Evolutionary conservation across 2,888 invertebrate species (phyloP).

Genomic region (Marasmarcha lunaedactyla): DNA sequence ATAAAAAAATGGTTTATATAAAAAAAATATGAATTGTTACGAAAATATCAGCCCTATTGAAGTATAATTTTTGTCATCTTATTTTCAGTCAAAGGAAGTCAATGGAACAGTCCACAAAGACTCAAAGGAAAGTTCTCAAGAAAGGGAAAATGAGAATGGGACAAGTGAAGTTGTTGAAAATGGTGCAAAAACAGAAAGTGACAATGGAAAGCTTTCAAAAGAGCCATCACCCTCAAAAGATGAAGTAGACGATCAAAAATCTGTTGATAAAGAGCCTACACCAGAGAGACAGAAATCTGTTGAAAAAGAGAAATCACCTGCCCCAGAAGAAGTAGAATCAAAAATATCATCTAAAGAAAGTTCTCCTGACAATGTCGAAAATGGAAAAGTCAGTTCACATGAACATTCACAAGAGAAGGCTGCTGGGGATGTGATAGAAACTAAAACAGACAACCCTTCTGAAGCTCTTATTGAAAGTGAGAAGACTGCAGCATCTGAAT

Average conservation of each 20-base stretch:
- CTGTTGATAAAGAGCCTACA: conserved; percentile 30
- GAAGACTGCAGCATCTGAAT: conserved; percentile 44
- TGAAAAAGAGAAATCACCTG: conserved; percentile 31
- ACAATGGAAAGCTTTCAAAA: conserved; percentile 19
- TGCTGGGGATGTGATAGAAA: conserved; percentile 20
- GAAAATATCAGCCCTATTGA: too few relatives aligned
- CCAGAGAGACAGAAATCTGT: conserved; percentile 33
- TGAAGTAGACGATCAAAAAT: conserved; percentile 24
- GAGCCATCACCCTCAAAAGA: conserved; percentile 28
- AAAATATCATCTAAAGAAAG: conserved; percentile 37
- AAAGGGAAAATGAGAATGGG: conserved; percentile 28
- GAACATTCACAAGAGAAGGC: conserved; percentile 53
- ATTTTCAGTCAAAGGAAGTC: conserved; percentile 17
- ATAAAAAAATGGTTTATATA: too few relatives aligned
- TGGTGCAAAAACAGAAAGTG: not conserved
- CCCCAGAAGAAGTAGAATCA: conserved; percentile 29
- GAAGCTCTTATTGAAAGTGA: conserved; percentile 57
- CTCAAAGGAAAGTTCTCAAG: conserved; percentile 40
- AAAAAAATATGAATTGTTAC: too few relatives aligned
- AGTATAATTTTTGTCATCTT: too few relatives aligned
- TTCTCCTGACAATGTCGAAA: conserved; percentile 40
- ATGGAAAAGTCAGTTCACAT: conserved; percentile 53
- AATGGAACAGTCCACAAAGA: conserved; percentile 42
- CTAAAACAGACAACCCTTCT: conserved; percentile 42
- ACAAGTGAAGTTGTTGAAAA: conserved; percentile 19